phyloP scores from a whole-genome alignment of 1,140 invertebrate species.

The Polypedilum vanderplanki region DNA sequence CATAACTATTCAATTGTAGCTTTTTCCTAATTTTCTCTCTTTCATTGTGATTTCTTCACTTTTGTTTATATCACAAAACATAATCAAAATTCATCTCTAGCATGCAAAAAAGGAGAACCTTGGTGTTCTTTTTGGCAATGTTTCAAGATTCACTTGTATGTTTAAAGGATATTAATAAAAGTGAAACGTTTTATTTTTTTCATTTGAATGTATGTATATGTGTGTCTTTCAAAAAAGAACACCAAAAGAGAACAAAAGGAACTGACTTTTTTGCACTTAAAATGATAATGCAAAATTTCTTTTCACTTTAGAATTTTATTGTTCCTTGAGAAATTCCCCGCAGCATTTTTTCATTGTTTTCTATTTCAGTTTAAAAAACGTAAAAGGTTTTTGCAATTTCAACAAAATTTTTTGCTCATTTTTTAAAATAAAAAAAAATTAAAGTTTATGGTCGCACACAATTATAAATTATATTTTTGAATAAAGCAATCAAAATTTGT shows the following conservation, averaged over 20 bases:
- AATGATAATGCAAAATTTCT: background rate
- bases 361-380: background rate
- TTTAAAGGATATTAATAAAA: background rate
- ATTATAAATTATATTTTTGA: no score
- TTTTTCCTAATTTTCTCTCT: background rate
- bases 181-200: background rate
- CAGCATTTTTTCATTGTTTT: background rate
- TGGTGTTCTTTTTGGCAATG: background rate
- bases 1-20: background rate
- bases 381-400: no score
- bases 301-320: background rate
- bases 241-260: background rate
- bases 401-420: no score
- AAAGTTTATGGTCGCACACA: background rate
- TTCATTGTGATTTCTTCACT: background rate
- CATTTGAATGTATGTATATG: background rate
- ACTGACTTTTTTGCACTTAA: background rate
- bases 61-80: background rate
- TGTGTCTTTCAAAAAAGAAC: background rate
- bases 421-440: background rate
- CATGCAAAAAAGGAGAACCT: no score
- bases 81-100: no score
- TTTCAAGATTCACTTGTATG: background rate
- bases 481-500: background rate
- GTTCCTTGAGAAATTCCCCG: slow-evolving; percentile 10